Base-by-base conservation (phyloP, 2,888 invertebrate genomes). In the Caenorhabditis macrosperma region DNA sequence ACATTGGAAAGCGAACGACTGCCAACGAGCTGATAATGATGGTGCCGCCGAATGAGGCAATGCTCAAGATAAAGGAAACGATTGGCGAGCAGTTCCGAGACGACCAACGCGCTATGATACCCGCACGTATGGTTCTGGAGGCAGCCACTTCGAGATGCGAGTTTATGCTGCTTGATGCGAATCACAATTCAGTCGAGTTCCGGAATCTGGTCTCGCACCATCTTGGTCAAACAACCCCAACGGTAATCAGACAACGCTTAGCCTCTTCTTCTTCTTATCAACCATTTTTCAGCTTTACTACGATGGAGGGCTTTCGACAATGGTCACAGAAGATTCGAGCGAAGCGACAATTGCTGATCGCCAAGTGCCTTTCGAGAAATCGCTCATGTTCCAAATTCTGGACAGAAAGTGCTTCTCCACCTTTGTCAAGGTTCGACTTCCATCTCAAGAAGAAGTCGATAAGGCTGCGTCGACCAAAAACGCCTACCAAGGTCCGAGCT, bases 321-420 rank as follows among this genome's bases (percentile, higher is more conserved):
- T 79, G 68, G 57, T 59, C 1, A 54, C 68, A 3, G 30, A 33
- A 20, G 82, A 79, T 20, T 61, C 54, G 4, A 48, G 20, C 26
- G 60, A 50, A 30, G 63, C 60, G 0, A 74, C 66, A 1, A 12
- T 38, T 5, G 60, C 44, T 22, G 77, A 80, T 61, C 59, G 79
- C 5, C 46, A 60, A 28, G 46, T 68, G 7, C 60, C 33, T n/a
- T 85, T 85, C 44, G 59, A 68, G 22, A 81, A 84, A 24, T 81
- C 86, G 1, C 24, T 54, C 9, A 85, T 88, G 86, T 87, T 72
- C 71, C 28, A 81, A 15, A 83, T 86, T 41, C 57, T 88, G 12
- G 88, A 88, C 28, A 75, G 85, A 35, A 83, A 84, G 59, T 84
- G 85, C 78, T 88, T 85, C 54, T 82, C 86, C 10, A 75, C 79